Base-by-base conservation (phyloP, 2,888 invertebrate genomes). In the Cephus nigrinus region DNA sequence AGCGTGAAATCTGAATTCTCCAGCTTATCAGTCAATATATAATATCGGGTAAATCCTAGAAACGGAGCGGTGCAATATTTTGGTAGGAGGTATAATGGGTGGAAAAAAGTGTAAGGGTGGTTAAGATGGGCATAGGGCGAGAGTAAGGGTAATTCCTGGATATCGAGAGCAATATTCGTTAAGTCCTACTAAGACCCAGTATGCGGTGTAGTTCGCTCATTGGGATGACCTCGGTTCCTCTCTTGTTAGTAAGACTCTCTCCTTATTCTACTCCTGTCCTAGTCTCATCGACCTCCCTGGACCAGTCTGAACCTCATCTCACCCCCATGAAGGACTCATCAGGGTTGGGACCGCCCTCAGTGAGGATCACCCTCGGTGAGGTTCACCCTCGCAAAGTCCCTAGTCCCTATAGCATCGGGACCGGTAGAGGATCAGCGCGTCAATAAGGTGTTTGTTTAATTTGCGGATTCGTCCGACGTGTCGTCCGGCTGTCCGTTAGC, bases 111-210 rank as follows among this genome's bases (percentile, higher is more conserved):
- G 40, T 40, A 15, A 23, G 55, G 9, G 23, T 9, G 23, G 55
- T 23, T 55, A 55, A 15, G 55, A 2, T 55, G 55, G 23, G 9
- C 2, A 23, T 2, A 68, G 23, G 23, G 73, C 12, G 68, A 74
- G 75, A 78, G 77, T 73, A 76, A 76, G 76, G 76, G 78, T 81
- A 82, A 82, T 85, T 84, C 79, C 80, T 83, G 86, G 88, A 88
- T 88, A 89, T 88, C 87, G 88, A 86, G 86, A 86, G 88, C 87
- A 89, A 89, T 89, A 88, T 89, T 89, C 89, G 89, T 88, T 88
- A 88, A 89, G 89, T 89, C 89, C 84, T 79, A 84, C 88, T 88
- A 89, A 89, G 87, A 87, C 87, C 85, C 83, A 82, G 85, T 86
- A 85, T 86, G 87, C 77, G 75, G 82, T 85, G 84, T 83, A 86